phyloP scores from a whole-genome alignment of 2,888 invertebrate genomes.

The Mythimna albipuncta region DNA sequence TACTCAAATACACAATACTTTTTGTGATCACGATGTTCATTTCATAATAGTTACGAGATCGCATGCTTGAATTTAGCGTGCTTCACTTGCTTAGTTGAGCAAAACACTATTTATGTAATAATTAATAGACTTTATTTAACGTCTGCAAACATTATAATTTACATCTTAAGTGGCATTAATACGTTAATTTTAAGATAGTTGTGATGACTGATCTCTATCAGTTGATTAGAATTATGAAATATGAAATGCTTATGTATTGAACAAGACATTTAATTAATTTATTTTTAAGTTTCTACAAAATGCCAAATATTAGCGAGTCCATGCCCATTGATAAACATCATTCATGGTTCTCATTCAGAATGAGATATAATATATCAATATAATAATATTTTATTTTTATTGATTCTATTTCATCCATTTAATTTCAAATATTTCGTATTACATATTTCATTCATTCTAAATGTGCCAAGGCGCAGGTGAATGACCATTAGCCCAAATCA shows the following conservation, averaged over 20 bases:
- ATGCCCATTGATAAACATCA: constrained; percentile 1
- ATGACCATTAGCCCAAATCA: constrained; percentile 12
- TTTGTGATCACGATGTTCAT: constrained; percentile 44
- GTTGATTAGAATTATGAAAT: too few species aligned
- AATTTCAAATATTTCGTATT: not conserved
- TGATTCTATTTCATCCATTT: constrained; percentile 22
- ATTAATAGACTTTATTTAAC: constrained; percentile 41
- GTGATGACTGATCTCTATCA: constrained; percentile 1
- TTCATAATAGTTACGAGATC: constrained; percentile 56
- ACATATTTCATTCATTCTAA: not conserved
- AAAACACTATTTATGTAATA: constrained; percentile 48
- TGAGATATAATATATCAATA: not conserved
- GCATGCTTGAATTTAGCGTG: constrained; percentile 50
- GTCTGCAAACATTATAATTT: constrained; percentile 29
- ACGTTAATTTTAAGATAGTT: not conserved
- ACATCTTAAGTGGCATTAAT: constrained; percentile 22
- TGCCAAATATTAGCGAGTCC: not conserved
- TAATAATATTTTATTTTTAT: not conserved
- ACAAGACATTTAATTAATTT: not conserved
- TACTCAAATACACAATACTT: constrained; percentile 38
- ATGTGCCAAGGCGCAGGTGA: not conserved
- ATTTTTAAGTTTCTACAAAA: not conserved
- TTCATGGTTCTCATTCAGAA: not conserved
- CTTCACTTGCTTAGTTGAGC: constrained; percentile 44
- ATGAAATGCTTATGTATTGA: not conserved